Conservation (phyloP, 2,888 invertebrate genomes). For the Tipula lateralis region DNA sequence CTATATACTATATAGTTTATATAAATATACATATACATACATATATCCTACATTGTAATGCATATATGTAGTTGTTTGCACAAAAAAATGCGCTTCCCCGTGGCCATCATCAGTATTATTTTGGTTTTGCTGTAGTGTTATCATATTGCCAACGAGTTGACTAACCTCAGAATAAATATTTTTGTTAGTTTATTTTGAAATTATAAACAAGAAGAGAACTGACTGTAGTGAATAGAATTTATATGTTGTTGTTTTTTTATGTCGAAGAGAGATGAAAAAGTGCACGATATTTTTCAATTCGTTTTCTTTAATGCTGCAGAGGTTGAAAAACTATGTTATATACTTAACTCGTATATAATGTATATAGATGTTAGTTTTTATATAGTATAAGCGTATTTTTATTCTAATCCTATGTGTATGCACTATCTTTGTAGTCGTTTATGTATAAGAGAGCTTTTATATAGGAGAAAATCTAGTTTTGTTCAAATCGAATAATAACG, state of each 20-base stretch:
- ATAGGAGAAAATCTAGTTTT: neutral
- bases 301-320: conserved; percentile 13
- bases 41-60: neutral
- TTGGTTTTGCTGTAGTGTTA: neutral
- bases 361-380: neutral
- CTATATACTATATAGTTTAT: neutral
- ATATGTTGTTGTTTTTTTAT: neutral
- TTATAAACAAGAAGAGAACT: neutral
- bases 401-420: neutral
- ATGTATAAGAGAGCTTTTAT: neutral
- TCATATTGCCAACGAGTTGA: neutral
- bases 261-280: neutral
- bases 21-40: neutral
- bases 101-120: neutral
- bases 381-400: neutral
- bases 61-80: neutral
- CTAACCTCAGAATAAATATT: conserved; percentile 11
- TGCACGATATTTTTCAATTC: neutral
- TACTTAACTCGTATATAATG: neutral
- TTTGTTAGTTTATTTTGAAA: conserved; percentile 19
- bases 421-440: neutral
- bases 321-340: neutral
- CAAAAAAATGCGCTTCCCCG: neutral
- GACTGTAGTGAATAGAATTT: neutral
- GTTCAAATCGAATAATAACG: too few relatives aligned